Base-by-base conservation (phyloP, 1,140 invertebrate species). In the Oryzaephilus surinamensis region DNA sequence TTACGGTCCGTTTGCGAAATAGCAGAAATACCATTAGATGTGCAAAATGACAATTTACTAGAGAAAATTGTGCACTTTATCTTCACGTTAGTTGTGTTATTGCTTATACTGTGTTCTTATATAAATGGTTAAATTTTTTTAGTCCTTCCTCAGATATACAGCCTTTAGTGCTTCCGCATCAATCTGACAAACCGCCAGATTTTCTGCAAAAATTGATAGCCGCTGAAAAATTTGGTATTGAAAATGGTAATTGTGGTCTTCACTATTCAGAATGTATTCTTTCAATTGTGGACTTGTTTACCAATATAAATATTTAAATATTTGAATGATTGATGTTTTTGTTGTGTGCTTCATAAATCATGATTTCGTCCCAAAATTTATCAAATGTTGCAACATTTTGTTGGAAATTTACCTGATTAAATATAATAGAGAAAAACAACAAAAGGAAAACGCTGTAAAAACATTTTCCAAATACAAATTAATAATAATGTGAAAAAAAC, bases 1-100 rank as follows among this genome's bases (percentile, higher is more conserved):
- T 24, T 40, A 3, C 38, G 53, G 15, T 38, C 45, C 6, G 40
- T 49, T 13, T 55, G 53, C 34, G 49, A 50, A 40, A 19, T 49
- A 16, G 41, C 44, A 6, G 48, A 46, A 20, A 30, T 46, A 20
- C 48, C 50, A 5, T 46, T 51, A 41, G 44, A 52, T 19, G 29
- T 43, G 4, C 35, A 38, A 10, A 32, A 37, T 3, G 43, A 47
- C 15, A 40, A 38, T 15, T 28, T 46, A 8, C 32, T 55, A 15
- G 50, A 55, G 13, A 48, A 34, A 34, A 52, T 55, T 33, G 46
- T 49, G 2, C 41, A 51, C 18, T 52, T 41, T 35, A 15, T 52
- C 1, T 50, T 54, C 19, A 54, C 50, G 52, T 54, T 48, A 50
- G 52, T 45, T 6, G 19, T n/a, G n/a, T n/a, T n/a, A n/a, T n/a